Evolutionary conservation across 2,113 vertebrate genomes (phyloP).

Genomic region (Sander lucioperca): DNA sequence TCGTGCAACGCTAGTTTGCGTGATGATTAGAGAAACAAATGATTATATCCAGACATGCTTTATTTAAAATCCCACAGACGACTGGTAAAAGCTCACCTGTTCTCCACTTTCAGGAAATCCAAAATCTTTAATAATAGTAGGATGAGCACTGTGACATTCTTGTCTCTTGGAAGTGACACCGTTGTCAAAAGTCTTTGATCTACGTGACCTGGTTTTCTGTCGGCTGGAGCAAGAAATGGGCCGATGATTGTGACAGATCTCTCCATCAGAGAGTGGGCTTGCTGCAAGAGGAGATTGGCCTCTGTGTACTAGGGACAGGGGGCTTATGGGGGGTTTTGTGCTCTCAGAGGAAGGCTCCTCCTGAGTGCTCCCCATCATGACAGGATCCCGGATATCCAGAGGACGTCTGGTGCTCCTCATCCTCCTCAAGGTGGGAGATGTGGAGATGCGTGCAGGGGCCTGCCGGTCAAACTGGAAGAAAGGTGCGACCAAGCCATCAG

Average conservation of each 20-base stretch:
- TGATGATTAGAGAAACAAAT: neutral
- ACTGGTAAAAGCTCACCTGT: conserved; percentile 74
- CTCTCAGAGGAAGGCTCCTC: conserved; percentile 65
- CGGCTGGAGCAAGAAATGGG: conserved; percentile 38
- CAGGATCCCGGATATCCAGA: conserved; percentile 53
- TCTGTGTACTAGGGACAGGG: conserved; percentile 57
- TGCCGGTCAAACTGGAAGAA: conserved; percentile 89
- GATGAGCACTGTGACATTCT: conserved; percentile 54
- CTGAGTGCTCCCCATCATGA: conserved; percentile 58
- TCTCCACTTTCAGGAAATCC: conserved; percentile 53
- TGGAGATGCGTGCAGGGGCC: conserved; percentile 89
- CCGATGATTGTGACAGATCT: conserved; percentile 36
- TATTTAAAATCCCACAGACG: neutral
- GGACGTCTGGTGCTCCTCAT: conserved; percentile 83
- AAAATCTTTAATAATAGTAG: conserved; percentile 51
- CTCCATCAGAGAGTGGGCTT: conserved; percentile 55
- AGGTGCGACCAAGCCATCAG: conserved; percentile 39
- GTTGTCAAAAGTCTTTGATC: conserved; percentile 80
- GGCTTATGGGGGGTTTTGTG: conserved; percentile 21
- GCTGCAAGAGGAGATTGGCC: conserved; percentile 78
- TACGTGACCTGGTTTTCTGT: conserved; percentile 66
- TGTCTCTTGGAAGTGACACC: conserved; percentile 50
- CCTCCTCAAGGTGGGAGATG: conserved; percentile 89
- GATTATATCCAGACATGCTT: neutral
- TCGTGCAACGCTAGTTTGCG: no score